Evolutionary conservation across 2,113 vertebrate genomes (phyloP).

Genomic region (Colistium nudipinnis): DNA sequence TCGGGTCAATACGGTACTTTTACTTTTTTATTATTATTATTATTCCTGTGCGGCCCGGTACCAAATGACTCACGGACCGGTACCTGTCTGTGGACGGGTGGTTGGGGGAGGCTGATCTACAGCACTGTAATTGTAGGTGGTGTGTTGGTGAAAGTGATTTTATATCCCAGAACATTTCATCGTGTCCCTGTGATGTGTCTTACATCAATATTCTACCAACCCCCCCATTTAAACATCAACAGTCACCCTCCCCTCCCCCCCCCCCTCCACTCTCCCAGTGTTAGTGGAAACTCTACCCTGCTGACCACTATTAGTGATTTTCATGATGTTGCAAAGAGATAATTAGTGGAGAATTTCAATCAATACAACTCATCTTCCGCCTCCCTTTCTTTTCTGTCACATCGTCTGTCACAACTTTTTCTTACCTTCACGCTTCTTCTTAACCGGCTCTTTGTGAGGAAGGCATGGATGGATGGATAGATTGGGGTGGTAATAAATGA

Average conservation of each 20-base stretch:
- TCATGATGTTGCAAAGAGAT: constrained; percentile 2
- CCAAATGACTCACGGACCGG: too few species aligned
- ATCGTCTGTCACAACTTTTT: constrained; percentile 34
- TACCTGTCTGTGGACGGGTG: neutral
- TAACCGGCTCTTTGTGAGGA: constrained; percentile 7
- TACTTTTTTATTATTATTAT: too few species aligned
- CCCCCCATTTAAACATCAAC: constrained; percentile 69
- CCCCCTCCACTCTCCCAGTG: neutral
- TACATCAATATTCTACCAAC: constrained; percentile 68
- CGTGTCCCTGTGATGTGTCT: constrained; percentile 51
- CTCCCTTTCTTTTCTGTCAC: constrained; percentile 12
- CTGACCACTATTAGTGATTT: constrained; percentile 20
- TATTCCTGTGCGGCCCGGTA: too few species aligned
- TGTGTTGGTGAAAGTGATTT: constrained; percentile 64
- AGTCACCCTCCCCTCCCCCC: constrained; percentile 37
- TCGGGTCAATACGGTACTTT: too few species aligned
- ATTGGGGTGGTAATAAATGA: constrained; percentile 39
- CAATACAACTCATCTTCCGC: constrained; percentile 3
- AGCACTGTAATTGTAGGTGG: constrained; percentile 63
- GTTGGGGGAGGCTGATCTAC: constrained; percentile 64
- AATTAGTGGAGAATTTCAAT: constrained; percentile 43
- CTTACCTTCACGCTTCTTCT: neutral
- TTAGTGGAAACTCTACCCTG: constrained; percentile 4
- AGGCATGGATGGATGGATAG: constrained; percentile 12
- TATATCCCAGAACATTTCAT: constrained; percentile 51